Evolutionary conservation across 2,797 vertebrate species (phyloP), one percentile per base, ranked within the genome.

Genomic region (Tachyglossus aculeatus): DNA sequence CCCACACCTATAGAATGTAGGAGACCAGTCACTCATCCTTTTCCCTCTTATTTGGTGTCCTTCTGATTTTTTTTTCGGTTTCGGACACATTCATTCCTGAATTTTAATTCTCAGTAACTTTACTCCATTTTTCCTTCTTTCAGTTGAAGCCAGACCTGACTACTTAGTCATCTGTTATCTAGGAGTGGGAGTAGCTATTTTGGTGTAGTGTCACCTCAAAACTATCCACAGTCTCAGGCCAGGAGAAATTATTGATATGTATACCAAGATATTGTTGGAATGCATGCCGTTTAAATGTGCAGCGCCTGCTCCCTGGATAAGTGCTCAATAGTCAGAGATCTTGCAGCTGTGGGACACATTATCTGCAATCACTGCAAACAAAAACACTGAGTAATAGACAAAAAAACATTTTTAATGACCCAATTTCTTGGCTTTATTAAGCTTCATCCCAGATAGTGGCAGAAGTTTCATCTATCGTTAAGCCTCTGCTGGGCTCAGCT

Each of bases 351-450:
- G 1, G 29, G 34, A 5, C 1, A n/a, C 11, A 67, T 66, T 56
- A 53, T 65, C 29, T n/a, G 29, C 62, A 58, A 64, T 58, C 58
- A 54, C 47, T 56, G 76, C 71, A 41, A 59, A 32, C 47, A n/a
- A 38, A 78, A 66, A 55, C 57, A 66, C 76, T 78, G 71, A 81
- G 75, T 71, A 63, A 73, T 6, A 4, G 60, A 37, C 33, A 11
- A 43, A 77, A 66, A 71, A 55, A 10, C 24, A 64, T 24, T 70
- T 84, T 56, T 18, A 75, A 71, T 19, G 38, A 63, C 65, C 53
- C 38, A 4, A 63, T 67, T 77, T 51, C 67, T 69, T 47, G 8
- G 4, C 31, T 45, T 19, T 48, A 18, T 29, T 45, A 45, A 31
- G 27, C 48, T 36, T 3, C 9, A 36, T 52, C 55, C 36, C 47